Conservation (phyloP, 2,888 invertebrate genomes). For the Priocnemis perturbator region DNA sequence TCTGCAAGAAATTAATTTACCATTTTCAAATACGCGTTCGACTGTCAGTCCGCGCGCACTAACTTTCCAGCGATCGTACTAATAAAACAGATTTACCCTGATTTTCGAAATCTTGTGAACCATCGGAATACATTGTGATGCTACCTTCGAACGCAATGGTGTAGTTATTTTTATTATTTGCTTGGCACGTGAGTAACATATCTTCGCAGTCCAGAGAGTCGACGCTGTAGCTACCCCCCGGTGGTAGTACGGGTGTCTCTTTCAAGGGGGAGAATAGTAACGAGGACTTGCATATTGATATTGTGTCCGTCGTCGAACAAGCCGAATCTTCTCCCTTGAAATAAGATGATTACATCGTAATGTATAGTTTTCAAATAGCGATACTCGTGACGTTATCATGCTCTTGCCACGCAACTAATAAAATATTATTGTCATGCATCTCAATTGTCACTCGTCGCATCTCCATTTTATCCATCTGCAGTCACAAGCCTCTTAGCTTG, state of each 20-base stretch:
- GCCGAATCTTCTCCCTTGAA: constrained; percentile 84
- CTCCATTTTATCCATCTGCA: too few species aligned
- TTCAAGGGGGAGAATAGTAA: constrained; percentile 93
- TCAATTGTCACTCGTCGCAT: too few species aligned
- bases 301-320: constrained; percentile 83
- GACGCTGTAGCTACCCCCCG: constrained; percentile 87
- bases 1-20: constrained; percentile 55
- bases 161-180: constrained; percentile 93
- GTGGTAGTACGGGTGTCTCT: constrained; percentile 83
- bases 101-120: constrained; percentile 73
- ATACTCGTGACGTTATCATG: constrained; percentile 21
- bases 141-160: constrained; percentile 96
- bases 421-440: constrained; percentile 35
- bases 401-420: constrained; percentile 15
- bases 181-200: constrained; percentile 92
- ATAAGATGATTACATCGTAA: constrained; percentile 19
- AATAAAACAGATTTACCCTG: constrained; percentile 58
- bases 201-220: constrained; percentile 95
- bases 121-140: constrained; percentile 89
- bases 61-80: neutral
- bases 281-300: constrained; percentile 95
- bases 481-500: too few species aligned
- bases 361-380: neutral
- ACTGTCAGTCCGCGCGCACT: too few species aligned
- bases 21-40: neutral